phyloP scores from a whole-genome alignment of 1,140 invertebrate species.

The Brachionus asplanchnoidis region DNA sequence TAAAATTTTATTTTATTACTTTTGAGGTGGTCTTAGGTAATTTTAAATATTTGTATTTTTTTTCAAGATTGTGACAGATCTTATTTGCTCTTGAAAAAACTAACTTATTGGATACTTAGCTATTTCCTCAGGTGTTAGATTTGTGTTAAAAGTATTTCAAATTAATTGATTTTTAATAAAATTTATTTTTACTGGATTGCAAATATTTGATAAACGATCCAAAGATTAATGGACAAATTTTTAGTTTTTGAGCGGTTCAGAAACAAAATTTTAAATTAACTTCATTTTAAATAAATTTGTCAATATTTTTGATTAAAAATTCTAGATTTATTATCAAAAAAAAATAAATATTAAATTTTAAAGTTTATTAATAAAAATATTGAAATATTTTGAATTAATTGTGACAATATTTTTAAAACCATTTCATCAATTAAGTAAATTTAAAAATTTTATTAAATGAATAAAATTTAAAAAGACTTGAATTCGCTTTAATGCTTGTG shows the following conservation, averaged over 20 bases:
- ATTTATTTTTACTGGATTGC: neutral
- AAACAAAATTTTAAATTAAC: neutral
- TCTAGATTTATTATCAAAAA: too few species aligned
- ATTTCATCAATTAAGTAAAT: too few species aligned
- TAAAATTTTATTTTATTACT: neutral
- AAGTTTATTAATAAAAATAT: too few species aligned
- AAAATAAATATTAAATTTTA: too few species aligned
- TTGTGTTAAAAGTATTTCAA: neutral
- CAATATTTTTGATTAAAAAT: too few species aligned
- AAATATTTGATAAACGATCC: neutral
- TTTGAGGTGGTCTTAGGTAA: neutral
- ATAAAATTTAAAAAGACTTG: too few species aligned
- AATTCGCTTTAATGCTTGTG: too few species aligned
- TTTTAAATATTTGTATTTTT: conserved; percentile 9
- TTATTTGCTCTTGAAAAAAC: neutral
- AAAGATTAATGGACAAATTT: neutral
- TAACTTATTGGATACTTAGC: neutral
- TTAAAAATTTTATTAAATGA: too few species aligned
- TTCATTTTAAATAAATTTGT: neutral
- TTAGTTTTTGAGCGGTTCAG: neutral
- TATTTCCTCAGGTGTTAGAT: neutral
- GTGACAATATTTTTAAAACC: too few species aligned
- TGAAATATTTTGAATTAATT: too few species aligned
- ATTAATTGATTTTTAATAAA: neutral
- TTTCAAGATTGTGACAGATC: neutral